phyloP scores from a whole-genome alignment of 1,140 invertebrate genomes.

The Formica selysi region DNA sequence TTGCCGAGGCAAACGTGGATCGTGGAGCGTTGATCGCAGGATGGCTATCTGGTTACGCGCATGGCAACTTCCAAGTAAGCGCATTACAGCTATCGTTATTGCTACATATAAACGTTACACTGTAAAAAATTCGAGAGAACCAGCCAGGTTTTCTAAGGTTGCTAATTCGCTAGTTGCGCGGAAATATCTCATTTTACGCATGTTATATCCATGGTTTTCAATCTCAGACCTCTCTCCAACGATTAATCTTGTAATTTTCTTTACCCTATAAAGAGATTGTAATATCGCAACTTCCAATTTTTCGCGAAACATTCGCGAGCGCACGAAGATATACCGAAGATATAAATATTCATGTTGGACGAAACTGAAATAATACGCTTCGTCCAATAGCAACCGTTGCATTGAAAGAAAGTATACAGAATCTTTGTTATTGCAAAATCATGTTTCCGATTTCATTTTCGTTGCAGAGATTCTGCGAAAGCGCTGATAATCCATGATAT shows the following conservation, averaged over 20 bases:
- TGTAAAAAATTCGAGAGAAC: conserved; percentile 9
- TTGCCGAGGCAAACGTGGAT: conserved; percentile 21
- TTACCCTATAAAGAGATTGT: neutral
- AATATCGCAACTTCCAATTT: conserved; percentile 8
- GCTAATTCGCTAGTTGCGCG: neutral
- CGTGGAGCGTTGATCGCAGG: conserved; percentile 45
- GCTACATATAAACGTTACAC: neutral
- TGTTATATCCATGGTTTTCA: neutral
- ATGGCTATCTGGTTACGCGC: conserved; percentile 17
- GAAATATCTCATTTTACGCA: neutral
- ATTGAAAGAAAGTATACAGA: conserved; percentile 25
- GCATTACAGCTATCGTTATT: conserved; percentile 16
- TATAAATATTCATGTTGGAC: conserved; percentile 69
- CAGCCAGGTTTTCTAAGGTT: neutral
- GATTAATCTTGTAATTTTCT: conserved; percentile 26
- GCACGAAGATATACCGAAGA: neutral
- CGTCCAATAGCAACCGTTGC: conserved; percentile 34
- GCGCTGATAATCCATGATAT: neutral
- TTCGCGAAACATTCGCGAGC: conserved; percentile 42
- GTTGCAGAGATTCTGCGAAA: neutral
- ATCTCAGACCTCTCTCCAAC: neutral
- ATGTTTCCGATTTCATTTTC: conserved; percentile 13
- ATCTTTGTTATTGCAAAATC: conserved; percentile 54
- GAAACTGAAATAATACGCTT: conserved; percentile 58
- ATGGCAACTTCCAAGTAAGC: conserved; percentile 61